These are phyloP conservation scores for Sebastes umbrosus DNA, from an alignment of 2,797 vertebrate genomes.

Conservation along the genomic window DNA sequence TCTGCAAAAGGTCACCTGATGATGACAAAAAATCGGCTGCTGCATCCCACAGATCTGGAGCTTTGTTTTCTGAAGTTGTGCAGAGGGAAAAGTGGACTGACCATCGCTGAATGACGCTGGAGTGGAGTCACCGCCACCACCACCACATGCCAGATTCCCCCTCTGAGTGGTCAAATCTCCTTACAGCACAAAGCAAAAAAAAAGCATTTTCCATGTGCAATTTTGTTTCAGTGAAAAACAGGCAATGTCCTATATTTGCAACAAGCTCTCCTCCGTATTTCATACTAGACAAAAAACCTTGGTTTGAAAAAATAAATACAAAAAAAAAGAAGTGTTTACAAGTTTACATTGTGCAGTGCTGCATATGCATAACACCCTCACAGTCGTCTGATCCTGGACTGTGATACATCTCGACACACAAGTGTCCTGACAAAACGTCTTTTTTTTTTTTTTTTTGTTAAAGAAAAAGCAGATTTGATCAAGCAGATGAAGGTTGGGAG, in stretches of 20 bases:
- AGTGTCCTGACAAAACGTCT: slow-evolving; percentile 56
- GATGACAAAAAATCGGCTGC: slow-evolving; percentile 19
- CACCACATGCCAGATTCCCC: slow-evolving; percentile 23
- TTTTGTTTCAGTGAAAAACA: slow-evolving; percentile 66
- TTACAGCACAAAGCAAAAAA: slow-evolving; percentile 63
- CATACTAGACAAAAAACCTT: slow-evolving; percentile 59
- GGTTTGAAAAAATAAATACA: slow-evolving; percentile 61
- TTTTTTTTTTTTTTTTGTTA: slow-evolving; percentile 3
- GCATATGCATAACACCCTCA: slow-evolving; percentile 68
- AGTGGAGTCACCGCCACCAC: slow-evolving; percentile 18
- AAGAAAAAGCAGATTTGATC: slow-evolving; percentile 49
- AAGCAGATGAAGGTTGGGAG: slow-evolving; percentile 40
- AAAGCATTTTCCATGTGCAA: slow-evolving; percentile 71
- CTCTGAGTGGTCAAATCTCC: slow-evolving; percentile 59
- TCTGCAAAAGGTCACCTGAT: slow-evolving; percentile 23
- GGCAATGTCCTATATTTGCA: slow-evolving; percentile 64
- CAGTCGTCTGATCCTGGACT: slow-evolving; percentile 61
- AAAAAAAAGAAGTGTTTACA: slow-evolving; percentile 61
- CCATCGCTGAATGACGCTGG: slow-evolving; percentile 37
- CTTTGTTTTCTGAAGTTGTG: slow-evolving; percentile 55
- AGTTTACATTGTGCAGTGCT: slow-evolving; percentile 76
- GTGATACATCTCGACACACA: slow-evolving; percentile 37
- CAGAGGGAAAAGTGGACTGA: slow-evolving; percentile 51
- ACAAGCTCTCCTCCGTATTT: slow-evolving; percentile 52
- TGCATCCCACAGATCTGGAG: slow-evolving; percentile 43